These are phyloP conservation scores for Apamea crenata DNA, from an alignment of 2,888 invertebrate genomes.

Conservation along the genomic window DNA sequence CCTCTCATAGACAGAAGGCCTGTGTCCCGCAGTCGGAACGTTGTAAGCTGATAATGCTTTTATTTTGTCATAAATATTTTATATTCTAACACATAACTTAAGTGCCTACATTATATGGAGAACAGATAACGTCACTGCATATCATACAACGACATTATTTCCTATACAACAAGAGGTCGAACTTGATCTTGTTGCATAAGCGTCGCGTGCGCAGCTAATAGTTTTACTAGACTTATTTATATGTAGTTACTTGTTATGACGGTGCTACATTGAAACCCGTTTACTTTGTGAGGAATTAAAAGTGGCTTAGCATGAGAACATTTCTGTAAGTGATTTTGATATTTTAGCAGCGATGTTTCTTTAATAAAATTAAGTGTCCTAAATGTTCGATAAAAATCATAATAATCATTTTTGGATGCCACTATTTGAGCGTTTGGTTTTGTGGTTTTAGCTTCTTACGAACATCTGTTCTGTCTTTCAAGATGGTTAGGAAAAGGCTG, in stretches of 20 bases:
- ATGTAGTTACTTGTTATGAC: neutral
- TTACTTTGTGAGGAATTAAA: neutral
- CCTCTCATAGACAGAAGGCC: too few relatives aligned
- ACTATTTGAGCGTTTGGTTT: neutral
- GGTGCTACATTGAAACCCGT: neutral
- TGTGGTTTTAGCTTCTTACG: neutral
- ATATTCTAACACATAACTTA: neutral
- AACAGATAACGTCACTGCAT: neutral
- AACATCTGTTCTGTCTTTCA: neutral
- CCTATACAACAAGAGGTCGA: constrained; percentile 1
- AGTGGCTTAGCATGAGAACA: neutral
- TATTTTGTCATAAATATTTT: neutral
- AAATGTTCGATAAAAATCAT: neutral
- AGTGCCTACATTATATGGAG: neutral
- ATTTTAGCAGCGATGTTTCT: neutral
- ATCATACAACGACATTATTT: constrained; percentile 6
- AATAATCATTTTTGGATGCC: neutral
- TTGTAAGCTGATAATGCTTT: neutral
- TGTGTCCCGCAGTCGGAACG: too few relatives aligned
- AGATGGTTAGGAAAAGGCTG: neutral
- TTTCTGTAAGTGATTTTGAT: too few relatives aligned
- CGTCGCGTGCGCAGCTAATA: constrained; percentile 31
- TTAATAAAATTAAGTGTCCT: neutral
- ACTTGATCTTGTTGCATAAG: constrained; percentile 1
- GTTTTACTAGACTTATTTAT: neutral